A percentile compares a stretch with the other conserved stretches of the same genome.
Evolutionary conservation across 2,797 vertebrate genomes (phyloP).

Genomic region (Meriones psammophilus): DNA sequence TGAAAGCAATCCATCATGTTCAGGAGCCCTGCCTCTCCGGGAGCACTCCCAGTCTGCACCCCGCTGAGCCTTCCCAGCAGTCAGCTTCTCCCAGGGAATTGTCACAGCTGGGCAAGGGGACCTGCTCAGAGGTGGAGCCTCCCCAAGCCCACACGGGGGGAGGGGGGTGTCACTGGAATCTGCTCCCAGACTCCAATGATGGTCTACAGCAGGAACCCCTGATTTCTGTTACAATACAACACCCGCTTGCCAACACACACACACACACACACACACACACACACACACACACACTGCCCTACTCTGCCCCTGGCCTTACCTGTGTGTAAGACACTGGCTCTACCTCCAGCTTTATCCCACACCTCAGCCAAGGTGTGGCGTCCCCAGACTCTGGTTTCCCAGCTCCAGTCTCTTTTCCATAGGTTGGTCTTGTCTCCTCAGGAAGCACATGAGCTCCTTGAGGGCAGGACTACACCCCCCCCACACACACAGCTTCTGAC

Average conservation of each 20-base stretch:
- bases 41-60: neutral
- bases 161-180: neutral
- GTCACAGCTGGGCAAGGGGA: neutral
- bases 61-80: neutral
- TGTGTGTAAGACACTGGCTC: neutral
- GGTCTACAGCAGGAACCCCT: neutral
- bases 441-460: neutral
- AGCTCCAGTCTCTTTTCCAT: neutral
- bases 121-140: neutral
- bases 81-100: neutral
- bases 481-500: neutral
- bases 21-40: neutral
- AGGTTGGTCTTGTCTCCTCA: neutral
- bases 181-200: neutral
- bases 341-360: neutral
- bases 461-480: neutral
- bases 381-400: neutral
- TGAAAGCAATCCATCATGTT: constrained; percentile 66
- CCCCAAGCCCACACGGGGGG: neutral
- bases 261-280: too few species aligned
- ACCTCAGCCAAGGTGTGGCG: neutral
- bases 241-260: too few species aligned
- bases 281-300: neutral
- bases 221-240: neutral
- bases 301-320: neutral